Evolutionary conservation across 2,113 vertebrate species (phyloP).

Genomic region (zebrafish (Danio rerio)): GRCz12tu NC_133184.1:37870501-37871000

Average conservation of each 20-base stretch:
- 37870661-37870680: constrained; percentile 70
- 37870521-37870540: constrained; percentile 61
- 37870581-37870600: constrained; percentile 72
- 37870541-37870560: constrained; percentile 63
- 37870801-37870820: not conserved
- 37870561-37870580: constrained; percentile 70
- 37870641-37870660: constrained; percentile 70
- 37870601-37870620: constrained; percentile 64
- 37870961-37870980: not conserved
- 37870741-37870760: not conserved
- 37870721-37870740: constrained; percentile 51
- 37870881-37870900: constrained; percentile 12
- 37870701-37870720: constrained; percentile 67
- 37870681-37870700: constrained; percentile 64
- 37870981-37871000: not conserved
- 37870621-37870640: constrained; percentile 68
- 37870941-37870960: not conserved
- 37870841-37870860: not conserved
- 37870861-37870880: constrained; percentile 3
- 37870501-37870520: constrained; percentile 57
- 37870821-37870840: not conserved
- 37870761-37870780: not conserved
- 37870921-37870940: not conserved
- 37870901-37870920: constrained; percentile 22
- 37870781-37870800: not conserved